phyloP scores from a whole-genome alignment of 2,113 vertebrate species.

The Megalops atlanticus region DNA sequence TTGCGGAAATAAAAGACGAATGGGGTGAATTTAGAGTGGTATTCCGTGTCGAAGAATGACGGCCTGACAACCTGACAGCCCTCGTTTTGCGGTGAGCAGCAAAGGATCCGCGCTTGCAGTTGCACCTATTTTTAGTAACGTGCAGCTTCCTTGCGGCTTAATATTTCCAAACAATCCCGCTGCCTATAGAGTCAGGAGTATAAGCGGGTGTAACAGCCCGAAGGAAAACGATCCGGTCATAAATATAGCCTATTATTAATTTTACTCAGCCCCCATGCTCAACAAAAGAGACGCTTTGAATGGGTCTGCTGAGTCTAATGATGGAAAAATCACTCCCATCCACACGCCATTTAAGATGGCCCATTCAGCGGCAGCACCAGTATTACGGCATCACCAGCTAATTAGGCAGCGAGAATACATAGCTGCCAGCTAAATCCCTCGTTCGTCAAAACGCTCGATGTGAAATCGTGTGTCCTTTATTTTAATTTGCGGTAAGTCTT shows the following conservation, averaged over 20 bases:
- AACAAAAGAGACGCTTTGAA: background rate
- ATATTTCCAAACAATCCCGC: background rate
- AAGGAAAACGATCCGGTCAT: background rate
- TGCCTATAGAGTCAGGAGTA: background rate
- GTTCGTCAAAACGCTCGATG: background rate
- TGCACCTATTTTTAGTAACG: background rate
- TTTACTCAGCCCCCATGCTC: background rate
- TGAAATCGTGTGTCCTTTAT: background rate
- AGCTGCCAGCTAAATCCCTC: background rate
- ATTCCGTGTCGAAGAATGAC: background rate
- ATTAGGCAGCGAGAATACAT: background rate
- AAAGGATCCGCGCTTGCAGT: background rate
- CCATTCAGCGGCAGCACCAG: background rate
- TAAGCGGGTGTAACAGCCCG: background rate
- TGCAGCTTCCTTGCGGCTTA: background rate
- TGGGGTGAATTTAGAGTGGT: background rate
- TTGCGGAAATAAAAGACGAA: background rate
- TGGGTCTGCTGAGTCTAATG: background rate
- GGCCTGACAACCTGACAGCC: background rate
- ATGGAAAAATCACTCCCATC: background rate
- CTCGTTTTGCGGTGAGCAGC: background rate
- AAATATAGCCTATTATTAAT: slow-evolving; percentile 2
- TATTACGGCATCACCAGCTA: background rate
- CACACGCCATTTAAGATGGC: background rate
- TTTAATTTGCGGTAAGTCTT: background rate